Evolutionary conservation across 2,797 vertebrate species (phyloP).

Genomic region (Semaprochilodus insignis): DNA sequence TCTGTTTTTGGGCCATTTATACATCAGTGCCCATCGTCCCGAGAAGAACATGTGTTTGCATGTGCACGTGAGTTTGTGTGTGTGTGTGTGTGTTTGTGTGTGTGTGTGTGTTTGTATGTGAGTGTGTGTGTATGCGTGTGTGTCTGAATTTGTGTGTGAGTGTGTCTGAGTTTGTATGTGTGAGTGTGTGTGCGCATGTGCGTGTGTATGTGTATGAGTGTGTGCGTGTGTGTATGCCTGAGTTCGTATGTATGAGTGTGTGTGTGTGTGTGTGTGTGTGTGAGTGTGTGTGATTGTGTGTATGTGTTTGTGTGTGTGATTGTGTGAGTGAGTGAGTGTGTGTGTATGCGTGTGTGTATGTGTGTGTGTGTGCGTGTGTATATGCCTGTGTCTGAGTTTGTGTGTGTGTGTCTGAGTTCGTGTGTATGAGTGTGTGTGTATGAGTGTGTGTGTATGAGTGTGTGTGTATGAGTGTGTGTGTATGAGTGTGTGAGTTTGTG

Average conservation of each 20-base stretch:
- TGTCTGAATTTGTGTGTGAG: slow-evolving; percentile 44
- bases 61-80: slow-evolving; percentile 7
- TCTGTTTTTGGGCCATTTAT: slow-evolving; percentile 73
- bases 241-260: too few relatives aligned
- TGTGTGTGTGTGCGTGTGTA: too few relatives aligned
- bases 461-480: too few relatives aligned
- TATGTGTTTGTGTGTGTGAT: slow-evolving; percentile 32
- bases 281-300: too few relatives aligned
- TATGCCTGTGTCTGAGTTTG: too few relatives aligned
- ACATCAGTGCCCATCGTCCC: slow-evolving; percentile 66
- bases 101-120: slow-evolving; percentile 7
- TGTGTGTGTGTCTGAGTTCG: too few relatives aligned
- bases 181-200: slow-evolving; percentile 55
- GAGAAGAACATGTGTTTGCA: slow-evolving; percentile 26
- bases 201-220: slow-evolving; percentile 11
- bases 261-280: too few relatives aligned
- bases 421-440: too few relatives aligned
- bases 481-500: too few relatives aligned
- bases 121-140: slow-evolving; percentile 19
- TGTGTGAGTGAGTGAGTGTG: too few relatives aligned
- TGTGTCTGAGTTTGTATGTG: slow-evolving; percentile 50
- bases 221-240: slow-evolving; percentile 23
- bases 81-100: slow-evolving; percentile 56
- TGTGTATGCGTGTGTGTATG: too few relatives aligned
- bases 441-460: too few relatives aligned